A percentile compares a stretch with the other conserved stretches of the same genome.
phyloP scores from a whole-genome alignment of 2,797 vertebrate species.

The Sebastes nivosus region DNA sequence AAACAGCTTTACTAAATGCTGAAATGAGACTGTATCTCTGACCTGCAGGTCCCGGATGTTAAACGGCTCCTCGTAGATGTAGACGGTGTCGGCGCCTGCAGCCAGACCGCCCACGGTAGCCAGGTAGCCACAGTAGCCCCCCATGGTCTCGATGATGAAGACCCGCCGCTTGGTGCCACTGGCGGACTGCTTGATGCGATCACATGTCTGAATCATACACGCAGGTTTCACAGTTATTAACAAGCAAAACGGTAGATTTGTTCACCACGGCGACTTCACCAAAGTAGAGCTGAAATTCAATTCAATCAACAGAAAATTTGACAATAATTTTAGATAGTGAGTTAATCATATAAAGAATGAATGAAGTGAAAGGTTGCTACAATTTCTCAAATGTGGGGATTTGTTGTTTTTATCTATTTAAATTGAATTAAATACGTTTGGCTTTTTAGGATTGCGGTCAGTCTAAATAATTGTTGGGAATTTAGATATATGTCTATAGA shows the following conservation, averaged over 20 bases:
- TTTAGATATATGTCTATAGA: neutral
- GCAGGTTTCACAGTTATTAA: neutral
- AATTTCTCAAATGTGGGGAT: neutral
- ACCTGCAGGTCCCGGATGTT: slow-evolving; percentile 92
- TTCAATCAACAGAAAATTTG: neutral
- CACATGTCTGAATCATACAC: slow-evolving; percentile 56
- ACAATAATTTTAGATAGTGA: neutral
- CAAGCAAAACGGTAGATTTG: no score
- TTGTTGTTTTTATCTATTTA: neutral
- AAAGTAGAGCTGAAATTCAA: slow-evolving; percentile 29
- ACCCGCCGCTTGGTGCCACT: slow-evolving; percentile 94
- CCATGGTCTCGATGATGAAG: slow-evolving; percentile 99
- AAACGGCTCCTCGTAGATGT: slow-evolving; percentile 95
- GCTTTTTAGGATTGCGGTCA: neutral
- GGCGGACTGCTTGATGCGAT: slow-evolving; percentile 97
- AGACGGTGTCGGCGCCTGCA: slow-evolving; percentile 91
- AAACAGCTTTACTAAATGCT: neutral
- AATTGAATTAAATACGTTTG: neutral
- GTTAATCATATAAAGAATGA: neutral
- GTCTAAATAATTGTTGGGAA: neutral
- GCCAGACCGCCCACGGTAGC: slow-evolving; percentile 94
- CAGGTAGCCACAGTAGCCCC: slow-evolving; percentile 95
- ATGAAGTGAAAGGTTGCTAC: neutral
- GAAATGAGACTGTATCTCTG: slow-evolving; percentile 1
- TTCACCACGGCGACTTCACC: no score